These are phyloP conservation scores for Choreutis nemorana DNA, from an alignment of 2,888 invertebrate genomes.

Conservation along the genomic window DNA sequence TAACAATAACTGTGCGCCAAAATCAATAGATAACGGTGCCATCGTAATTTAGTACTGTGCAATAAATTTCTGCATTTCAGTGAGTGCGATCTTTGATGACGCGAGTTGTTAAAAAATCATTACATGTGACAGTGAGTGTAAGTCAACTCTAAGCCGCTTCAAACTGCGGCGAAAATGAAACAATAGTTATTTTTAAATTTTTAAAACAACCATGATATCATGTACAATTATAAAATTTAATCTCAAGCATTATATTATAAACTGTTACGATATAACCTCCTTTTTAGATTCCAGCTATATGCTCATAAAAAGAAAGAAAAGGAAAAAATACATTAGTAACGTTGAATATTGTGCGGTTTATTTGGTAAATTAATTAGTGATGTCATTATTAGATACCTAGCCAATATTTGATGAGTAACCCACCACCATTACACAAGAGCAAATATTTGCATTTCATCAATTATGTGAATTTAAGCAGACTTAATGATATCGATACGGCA, in stretches of 20 bases:
- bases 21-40: slow-evolving; percentile 63
- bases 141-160: slow-evolving; percentile 32
- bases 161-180: slow-evolving; percentile 30
- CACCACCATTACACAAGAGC: slow-evolving; percentile 12
- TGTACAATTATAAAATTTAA: too few relatives aligned
- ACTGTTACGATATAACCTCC: slow-evolving; percentile 61
- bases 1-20: slow-evolving; percentile 63
- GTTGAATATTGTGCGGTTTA: slow-evolving; percentile 16
- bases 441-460: slow-evolving; percentile 19
- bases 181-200: too few relatives aligned
- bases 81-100: slow-evolving; percentile 60
- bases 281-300: slow-evolving; percentile 64
- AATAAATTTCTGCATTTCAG: slow-evolving; percentile 64
- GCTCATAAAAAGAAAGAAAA: slow-evolving; percentile 58
- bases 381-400: too few relatives aligned
- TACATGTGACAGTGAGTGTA: slow-evolving; percentile 78
- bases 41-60: slow-evolving; percentile 65
- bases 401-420: slow-evolving; percentile 4
- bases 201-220: too few relatives aligned
- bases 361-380: neutral
- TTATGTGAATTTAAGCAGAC: neutral
- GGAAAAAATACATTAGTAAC: slow-evolving; percentile 61
- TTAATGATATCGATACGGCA: too few relatives aligned
- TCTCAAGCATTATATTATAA: slow-evolving; percentile 60
- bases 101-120: slow-evolving; percentile 62